These are phyloP conservation scores for Odocoileus virginianus DNA, from an alignment of 2,113 vertebrate genomes.

Conservation along the genomic window DNA sequence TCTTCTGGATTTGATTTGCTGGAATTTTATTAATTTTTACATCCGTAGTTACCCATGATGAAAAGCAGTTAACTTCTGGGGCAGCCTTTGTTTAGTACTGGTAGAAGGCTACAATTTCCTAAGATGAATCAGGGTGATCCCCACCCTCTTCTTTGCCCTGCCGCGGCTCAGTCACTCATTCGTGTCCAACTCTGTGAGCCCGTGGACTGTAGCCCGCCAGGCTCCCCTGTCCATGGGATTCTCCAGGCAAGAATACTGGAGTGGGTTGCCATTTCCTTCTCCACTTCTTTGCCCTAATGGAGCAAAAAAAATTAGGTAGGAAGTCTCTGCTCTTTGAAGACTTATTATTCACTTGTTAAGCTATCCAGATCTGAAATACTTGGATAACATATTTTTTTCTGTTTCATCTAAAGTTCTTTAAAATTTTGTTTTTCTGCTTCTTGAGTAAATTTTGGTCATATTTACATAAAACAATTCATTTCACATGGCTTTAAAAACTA, in stretches of 20 bases:
- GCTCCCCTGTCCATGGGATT: background rate
- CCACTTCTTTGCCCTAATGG: background rate
- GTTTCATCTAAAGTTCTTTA: background rate
- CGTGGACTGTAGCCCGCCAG: background rate
- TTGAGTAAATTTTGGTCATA: background rate
- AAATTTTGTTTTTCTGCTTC: background rate
- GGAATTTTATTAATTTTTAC: background rate
- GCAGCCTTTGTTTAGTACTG: background rate
- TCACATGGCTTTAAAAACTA: background rate
- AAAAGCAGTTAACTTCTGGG: background rate
- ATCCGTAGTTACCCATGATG: background rate
- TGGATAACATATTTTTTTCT: background rate
- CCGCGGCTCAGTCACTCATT: background rate
- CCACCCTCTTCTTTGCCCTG: background rate
- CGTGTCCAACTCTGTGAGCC: rapidly evolving
- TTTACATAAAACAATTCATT: background rate
- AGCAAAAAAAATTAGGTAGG: background rate
- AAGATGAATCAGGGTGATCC: background rate
- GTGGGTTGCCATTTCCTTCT: background rate
- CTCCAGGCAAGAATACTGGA: background rate
- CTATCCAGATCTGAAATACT: background rate
- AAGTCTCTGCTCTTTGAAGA: background rate
- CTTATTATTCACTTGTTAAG: background rate
- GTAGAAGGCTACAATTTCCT: background rate
- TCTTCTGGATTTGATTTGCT: background rate